These are phyloP conservation scores for Pogonognathellus flavescens DNA, from an alignment of 1,140 invertebrate genomes.

Conservation along the genomic window DNA sequence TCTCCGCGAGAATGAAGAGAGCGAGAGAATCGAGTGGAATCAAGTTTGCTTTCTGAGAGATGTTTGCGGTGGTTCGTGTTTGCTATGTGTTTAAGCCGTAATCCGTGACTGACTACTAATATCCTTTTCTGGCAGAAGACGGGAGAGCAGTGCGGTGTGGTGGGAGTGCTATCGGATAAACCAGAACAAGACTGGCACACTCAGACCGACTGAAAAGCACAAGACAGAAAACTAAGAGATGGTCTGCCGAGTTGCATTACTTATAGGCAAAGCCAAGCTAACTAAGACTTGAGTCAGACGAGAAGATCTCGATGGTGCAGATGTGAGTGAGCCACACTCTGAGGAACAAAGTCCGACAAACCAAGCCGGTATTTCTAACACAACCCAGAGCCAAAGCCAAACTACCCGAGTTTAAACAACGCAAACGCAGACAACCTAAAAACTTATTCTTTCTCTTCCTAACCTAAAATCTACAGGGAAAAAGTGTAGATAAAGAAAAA, in stretches of 20 bases:
- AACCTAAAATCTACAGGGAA: not conserved
- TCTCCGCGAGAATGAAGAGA: constrained; percentile 13
- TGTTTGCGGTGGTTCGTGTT: constrained; percentile 30
- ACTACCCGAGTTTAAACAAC: constrained; percentile 31
- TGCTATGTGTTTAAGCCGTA: constrained; percentile 21
- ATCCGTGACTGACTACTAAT: constrained; percentile 39
- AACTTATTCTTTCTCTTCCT: not conserved
- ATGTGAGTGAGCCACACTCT: not conserved
- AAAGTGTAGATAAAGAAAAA: not conserved
- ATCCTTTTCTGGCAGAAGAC: constrained; percentile 9
- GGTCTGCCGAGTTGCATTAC: not conserved
- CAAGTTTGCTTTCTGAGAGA: not conserved
- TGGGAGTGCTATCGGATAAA: not conserved
- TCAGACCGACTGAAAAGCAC: not conserved
- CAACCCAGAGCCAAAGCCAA: constrained; percentile 33
- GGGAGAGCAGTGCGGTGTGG: not conserved
- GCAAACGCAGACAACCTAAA: constrained; percentile 27
- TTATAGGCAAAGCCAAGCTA: not conserved
- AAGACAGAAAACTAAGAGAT: not conserved
- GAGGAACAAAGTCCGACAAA: constrained; percentile 27
- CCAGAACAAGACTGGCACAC: not conserved
- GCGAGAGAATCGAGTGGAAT: constrained; percentile 14
- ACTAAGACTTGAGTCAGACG: not conserved
- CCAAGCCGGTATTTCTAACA: constrained; percentile 26
- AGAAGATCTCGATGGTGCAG: constrained; percentile 29